Evolutionary conservation across 2,888 invertebrate species (phyloP).

Genomic region (Scelioninae gen. 1): DNA sequence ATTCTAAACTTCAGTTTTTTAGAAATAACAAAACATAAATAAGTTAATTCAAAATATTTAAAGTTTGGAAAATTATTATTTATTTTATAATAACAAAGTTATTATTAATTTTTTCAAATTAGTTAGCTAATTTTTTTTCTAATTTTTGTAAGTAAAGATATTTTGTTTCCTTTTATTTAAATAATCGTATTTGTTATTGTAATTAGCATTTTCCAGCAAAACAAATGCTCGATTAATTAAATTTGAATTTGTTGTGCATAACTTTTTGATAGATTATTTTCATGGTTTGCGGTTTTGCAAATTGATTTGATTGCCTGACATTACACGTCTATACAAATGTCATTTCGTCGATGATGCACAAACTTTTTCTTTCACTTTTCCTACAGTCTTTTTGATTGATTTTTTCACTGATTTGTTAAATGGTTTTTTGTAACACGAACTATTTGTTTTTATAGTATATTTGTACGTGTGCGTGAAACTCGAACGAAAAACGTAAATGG

Average conservation of each 20-base stretch:
- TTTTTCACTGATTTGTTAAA: not conserved
- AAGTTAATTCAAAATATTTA: too few species aligned
- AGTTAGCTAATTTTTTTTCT: too few species aligned
- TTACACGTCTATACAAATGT: not conserved
- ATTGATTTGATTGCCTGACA: constrained; percentile 1
- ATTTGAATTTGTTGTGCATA: constrained; percentile 8
- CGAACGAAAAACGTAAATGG: constrained; percentile 36
- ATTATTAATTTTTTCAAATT: too few species aligned
- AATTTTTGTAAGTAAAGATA: too few species aligned
- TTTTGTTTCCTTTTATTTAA: too few species aligned
- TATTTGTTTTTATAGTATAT: constrained; percentile 3
- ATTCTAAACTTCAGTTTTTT: too few species aligned
- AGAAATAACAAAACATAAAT: too few species aligned
- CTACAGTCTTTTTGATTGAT: not conserved
- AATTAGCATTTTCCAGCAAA: constrained; percentile 1
- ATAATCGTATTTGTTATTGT: not conserved
- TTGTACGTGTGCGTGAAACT: constrained; percentile 6
- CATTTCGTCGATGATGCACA: not conserved
- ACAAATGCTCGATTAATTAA: constrained; percentile 5
- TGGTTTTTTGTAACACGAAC: not conserved
- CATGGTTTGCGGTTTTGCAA: constrained; percentile 3
- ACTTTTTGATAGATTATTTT: constrained; percentile 3
- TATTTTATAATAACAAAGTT: too few species aligned
- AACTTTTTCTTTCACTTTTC: not conserved
- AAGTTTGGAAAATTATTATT: too few species aligned